Evolutionary conservation across 2,888 invertebrate species (phyloP), one percentile per base, ranked within the genome.

Genomic region (Hemicrepidius hirtus): DNA sequence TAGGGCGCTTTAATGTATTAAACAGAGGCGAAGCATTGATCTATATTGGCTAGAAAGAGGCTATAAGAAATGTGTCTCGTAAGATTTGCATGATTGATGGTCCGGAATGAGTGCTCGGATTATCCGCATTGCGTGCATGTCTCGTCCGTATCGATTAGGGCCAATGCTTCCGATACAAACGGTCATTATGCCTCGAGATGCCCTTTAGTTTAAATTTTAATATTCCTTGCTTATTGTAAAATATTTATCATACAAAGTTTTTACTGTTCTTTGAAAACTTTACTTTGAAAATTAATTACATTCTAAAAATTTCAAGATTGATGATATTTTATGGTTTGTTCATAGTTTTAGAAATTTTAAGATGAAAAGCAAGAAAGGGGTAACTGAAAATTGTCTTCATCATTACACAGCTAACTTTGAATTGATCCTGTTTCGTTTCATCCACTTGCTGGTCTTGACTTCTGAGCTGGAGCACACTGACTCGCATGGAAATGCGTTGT

Each of bases 11-110:
- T 49, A 70, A 70, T 55, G 66, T 57, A 70, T 66, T 68, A 73
- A 73, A 73, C 57, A 66, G 50, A 66, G 66, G 24, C 62, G 66
- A 57, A 50, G 49, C 72, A 74, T 74, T 67, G 73, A 74, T 70
- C 67, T 70, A 70, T 73, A 68, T 69, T 74, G 70, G 70, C 57
- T 70, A 67, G 67, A 70, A 64, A 64, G 66, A 71, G 68, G 68
- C 70, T 72, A 73, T 79, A 78, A 78, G 78, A 78, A 77, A 73
- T 73, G 76, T 76, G 75, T 75, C 81, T 80, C 78, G 77, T 75
- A 80, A 82, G 82, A 84, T 83, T 83, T 83, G 81, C 84, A 84
- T 84, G 84, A 84, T 84, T 84, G 83, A 83, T 84, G 83, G 81
- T 80, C 77, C 77, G 76, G 80, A 82, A 82, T 82, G 82, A 84